Evolutionary conservation across 2,113 vertebrate genomes (phyloP), one percentile per base, ranked within the genome.

Genomic region (Trochalopteron elliotii): DNA sequence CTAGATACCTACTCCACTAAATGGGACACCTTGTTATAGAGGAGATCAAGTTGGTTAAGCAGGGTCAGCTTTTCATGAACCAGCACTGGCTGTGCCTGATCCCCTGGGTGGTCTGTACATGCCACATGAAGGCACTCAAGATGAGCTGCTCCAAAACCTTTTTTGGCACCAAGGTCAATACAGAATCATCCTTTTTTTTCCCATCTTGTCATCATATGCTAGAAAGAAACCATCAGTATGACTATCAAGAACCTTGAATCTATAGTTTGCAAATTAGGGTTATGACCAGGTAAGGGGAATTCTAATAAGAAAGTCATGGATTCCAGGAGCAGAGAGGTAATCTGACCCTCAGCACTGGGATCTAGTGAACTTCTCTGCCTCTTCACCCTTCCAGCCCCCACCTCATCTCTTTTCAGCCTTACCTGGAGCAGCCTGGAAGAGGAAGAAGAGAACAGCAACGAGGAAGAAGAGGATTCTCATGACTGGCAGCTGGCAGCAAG

Each of bases 381-480:
- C 4, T 16, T 2, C 20, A 33, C 9, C 52, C 30, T 57, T 68
- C 59, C 15, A 89, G 10, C 24, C 23, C 50, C 16, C 30, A 18
- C 17, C 86, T 52, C 42, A 12, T 7, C 28, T 76, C 10, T 55
- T 31, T 45, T 50, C 25, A 65, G 0, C 42, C 87, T 96, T 91
- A 96, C 94, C 96, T 93, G 93, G 89, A 77, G 93, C 35, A 80
- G 87, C 95, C 87, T 96, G 96, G 78, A 96, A 94, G 55, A 96
- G 89, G 89, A 97, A 96, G 87, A 94, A 91, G 84, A 97, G 84
- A 77, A 89, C 16, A 90, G 93, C 89, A 1, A 97, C 11, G 1
- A 97, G 93, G 82, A 97, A 91, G 77, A 96, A 96, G 33, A 97
- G 94, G 67, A 96, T 95, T 57, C 55, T 97, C 95, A 96, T 97